Percentiles rank a stretch among this genome's conserved stretches.
These are phyloP conservation scores for Sclerodermus sp. DNA, from an alignment of 2,888 invertebrate genomes.

Conservation along the genomic window DNA sequence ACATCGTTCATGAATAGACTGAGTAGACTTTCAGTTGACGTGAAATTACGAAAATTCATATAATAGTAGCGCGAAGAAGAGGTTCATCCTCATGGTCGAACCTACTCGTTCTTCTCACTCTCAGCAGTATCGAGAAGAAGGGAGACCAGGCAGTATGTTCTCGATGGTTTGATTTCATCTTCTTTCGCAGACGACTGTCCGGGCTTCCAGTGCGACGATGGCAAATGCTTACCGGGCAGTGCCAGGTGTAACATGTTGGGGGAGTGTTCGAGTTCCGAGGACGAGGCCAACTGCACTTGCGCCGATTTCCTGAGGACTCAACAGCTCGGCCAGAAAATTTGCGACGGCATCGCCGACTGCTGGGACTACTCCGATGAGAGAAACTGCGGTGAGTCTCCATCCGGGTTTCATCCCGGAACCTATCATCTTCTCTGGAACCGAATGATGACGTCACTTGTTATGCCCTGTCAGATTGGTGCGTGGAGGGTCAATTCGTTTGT, in stretches of 20 bases:
- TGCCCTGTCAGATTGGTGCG: constrained; percentile 70
- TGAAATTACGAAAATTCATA: too few relatives aligned
- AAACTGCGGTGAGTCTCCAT: constrained; percentile 71
- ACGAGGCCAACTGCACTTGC: constrained; percentile 74
- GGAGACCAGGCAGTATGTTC: background rate
- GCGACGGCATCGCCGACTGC: constrained; percentile 78
- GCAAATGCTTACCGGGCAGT: constrained; percentile 67
- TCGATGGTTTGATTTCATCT: background rate
- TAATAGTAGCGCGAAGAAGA: too few relatives aligned
- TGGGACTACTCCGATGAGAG: constrained; percentile 80
- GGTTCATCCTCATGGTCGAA: too few relatives aligned
- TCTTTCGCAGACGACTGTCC: too few relatives aligned
- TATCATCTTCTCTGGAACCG: background rate
- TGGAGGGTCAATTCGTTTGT: constrained; percentile 72
- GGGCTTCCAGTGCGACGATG: constrained; percentile 65
- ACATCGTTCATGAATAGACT: too few relatives aligned
- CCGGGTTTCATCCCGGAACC: too few relatives aligned
- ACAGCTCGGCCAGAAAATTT: constrained; percentile 71
- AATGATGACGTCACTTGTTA: background rate
- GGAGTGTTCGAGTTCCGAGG: constrained; percentile 72
- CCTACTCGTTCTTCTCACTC: too few relatives aligned
- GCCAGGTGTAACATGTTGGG: constrained; percentile 72
- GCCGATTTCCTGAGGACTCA: constrained; percentile 75
- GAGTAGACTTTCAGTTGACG: too few relatives aligned
- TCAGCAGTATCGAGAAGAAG: background rate